These are phyloP conservation scores for Mirounga angustirostris DNA, from an alignment of 2,113 vertebrate species.

Conservation along the genomic window DNA sequence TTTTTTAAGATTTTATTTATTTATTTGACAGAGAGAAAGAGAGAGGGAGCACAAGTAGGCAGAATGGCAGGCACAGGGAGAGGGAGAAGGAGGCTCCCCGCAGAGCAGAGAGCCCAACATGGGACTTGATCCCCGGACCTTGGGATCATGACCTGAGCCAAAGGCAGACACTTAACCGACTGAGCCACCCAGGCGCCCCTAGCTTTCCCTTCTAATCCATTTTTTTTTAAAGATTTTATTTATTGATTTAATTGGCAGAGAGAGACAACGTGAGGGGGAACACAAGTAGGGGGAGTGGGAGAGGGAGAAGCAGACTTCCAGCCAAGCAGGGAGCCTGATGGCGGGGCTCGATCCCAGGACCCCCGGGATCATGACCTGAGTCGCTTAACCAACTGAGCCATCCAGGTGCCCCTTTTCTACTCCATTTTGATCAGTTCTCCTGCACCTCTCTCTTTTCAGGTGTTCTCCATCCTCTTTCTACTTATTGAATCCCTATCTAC, in stretches of 20 bases:
- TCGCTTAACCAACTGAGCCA: background rate
- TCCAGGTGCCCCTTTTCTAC: background rate
- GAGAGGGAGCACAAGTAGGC: background rate
- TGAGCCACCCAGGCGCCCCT: background rate
- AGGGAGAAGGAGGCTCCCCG: background rate
- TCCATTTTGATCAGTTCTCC: background rate
- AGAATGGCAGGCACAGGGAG: background rate
- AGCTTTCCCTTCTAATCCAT: too few species aligned
- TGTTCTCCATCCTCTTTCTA: background rate
- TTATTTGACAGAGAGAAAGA: background rate
- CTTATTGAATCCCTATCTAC: background rate
- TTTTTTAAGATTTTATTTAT: too few species aligned
- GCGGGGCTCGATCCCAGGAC: background rate
- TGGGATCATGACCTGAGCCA: background rate
- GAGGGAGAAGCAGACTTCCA: background rate
- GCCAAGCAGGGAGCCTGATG: background rate
- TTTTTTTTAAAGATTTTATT: background rate
- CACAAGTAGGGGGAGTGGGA: background rate
- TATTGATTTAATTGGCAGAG: background rate
- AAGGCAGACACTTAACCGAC: background rate
- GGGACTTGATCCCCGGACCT: background rate
- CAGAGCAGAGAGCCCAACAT: background rate
- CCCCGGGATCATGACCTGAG: background rate
- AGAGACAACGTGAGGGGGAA: too few species aligned
- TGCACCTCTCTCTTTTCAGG: background rate